Conservation (phyloP, 53 echinoderm and acorn worm species). For the Paracentrotus lividus region DNA sequence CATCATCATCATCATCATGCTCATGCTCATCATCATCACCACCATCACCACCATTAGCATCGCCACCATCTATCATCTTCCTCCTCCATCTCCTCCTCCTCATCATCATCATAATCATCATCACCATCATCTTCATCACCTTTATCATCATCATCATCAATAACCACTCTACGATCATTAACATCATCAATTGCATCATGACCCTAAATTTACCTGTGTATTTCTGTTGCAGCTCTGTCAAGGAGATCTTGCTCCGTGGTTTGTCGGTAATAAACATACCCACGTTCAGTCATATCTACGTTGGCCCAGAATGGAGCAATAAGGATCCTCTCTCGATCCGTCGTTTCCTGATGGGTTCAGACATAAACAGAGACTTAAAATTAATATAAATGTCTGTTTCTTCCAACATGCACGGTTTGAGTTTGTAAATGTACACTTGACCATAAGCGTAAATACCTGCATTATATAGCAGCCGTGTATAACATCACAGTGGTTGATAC, state of each 20-base stretch:
- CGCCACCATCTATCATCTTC: background rate
- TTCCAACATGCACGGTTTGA: no score
- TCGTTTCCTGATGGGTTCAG: conserved; percentile 74
- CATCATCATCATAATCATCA: background rate
- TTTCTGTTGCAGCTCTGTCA: conserved; percentile 78
- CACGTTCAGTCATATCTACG: conserved; percentile 84
- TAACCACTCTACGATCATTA: background rate
- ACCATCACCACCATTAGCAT: background rate
- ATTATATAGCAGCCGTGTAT: no score
- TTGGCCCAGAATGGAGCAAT: conserved; percentile 96
- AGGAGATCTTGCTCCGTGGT: conserved; percentile 89
- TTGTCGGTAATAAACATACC: conserved; percentile 91
- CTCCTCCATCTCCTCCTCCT: background rate
- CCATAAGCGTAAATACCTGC: no score
- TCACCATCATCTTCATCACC: background rate
- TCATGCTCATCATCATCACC: conserved; percentile 34
- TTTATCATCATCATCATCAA: background rate
- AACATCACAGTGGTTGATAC: no score
- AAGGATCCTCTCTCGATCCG: conserved; percentile 73
- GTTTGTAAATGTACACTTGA: no score
- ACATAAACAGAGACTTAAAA: no score
- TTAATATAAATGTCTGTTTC: no score
- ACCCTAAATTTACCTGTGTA: conserved; percentile 77
- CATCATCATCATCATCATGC: conserved; percentile 31
- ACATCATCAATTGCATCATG: background rate